Percentiles rank a stretch among this genome's conserved stretches.
phyloP scores from a whole-genome alignment of 1,140 invertebrate genomes.

The Drosophila sp. region DNA sequence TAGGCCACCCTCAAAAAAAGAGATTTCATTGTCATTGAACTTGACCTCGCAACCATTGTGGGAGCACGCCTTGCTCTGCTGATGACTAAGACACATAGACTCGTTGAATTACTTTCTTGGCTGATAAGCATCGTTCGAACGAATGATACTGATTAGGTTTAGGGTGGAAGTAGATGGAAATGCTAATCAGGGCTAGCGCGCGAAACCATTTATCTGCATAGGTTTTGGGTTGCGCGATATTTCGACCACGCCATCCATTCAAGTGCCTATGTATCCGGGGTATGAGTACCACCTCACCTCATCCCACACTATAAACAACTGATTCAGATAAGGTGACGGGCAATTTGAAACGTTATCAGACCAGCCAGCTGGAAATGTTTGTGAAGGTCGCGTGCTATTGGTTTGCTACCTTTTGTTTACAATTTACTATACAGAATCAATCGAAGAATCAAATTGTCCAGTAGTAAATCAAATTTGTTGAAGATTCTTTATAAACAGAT shows the following conservation, averaged over 20 bases:
- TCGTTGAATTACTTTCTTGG: not conserved
- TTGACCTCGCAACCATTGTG: conserved; percentile 47
- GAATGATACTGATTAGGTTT: conserved; percentile 30
- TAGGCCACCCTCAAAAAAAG: conserved; percentile 40
- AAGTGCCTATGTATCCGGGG: conserved; percentile 2
- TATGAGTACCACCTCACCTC: conserved; percentile 4
- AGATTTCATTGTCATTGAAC: conserved; percentile 60
- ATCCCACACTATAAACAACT: not conserved
- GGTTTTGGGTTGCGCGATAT: conserved; percentile 6
- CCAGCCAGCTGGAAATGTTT: conserved; percentile 18
- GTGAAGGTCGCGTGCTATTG: conserved; percentile 12
- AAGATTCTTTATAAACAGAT: not conserved
- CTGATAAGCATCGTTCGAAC: conserved; percentile 42
- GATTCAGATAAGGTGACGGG: not conserved
- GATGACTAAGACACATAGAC: conserved; percentile 41
- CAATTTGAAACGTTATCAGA: conserved; percentile 11
- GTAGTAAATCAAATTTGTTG: not conserved
- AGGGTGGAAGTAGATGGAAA: not conserved
- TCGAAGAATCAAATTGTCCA: not conserved
- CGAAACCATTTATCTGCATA: not conserved
- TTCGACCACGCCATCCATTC: conserved; percentile 9
- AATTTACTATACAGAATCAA: not conserved
- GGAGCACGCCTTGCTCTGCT: conserved; percentile 31
- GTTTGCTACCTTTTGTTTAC: conserved; percentile 2
- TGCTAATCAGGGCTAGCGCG: not conserved